A percentile compares a stretch with the other conserved stretches of the same genome.
Evolutionary conservation across 1,140 invertebrate genomes (phyloP).

Genomic region (Pseudomyrmex flavicornis): DNA sequence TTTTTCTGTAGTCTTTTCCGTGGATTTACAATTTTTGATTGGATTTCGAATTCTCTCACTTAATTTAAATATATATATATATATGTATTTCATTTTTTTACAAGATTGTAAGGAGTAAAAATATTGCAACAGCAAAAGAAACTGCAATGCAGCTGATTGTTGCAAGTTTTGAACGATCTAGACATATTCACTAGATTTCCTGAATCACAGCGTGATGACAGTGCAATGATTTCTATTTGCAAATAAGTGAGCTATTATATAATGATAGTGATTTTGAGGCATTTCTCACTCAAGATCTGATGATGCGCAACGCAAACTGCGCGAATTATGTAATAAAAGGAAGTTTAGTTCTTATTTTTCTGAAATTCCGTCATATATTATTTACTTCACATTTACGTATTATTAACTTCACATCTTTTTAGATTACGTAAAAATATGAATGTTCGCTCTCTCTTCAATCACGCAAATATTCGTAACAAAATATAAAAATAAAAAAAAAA

Average conservation of each 20-base stretch:
- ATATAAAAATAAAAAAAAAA: not conserved
- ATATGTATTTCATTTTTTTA: not conserved
- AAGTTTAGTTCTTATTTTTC: slow-evolving; percentile 4
- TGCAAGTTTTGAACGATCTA: slow-evolving; percentile 15
- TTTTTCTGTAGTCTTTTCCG: too few species aligned
- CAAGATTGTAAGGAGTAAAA: not conserved
- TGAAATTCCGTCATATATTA: not conserved
- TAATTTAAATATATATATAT: too few species aligned
- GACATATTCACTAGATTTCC: slow-evolving; percentile 15
- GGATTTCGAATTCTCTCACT: too few species aligned
- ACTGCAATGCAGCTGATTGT: not conserved
- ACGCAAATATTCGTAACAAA: too few species aligned
- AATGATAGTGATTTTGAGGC: slow-evolving; percentile 36
- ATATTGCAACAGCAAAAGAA: not conserved
- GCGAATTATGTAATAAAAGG: not conserved
- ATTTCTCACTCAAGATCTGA: slow-evolving; percentile 12
- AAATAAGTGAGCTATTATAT: slow-evolving; percentile 15
- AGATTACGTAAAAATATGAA: not conserved
- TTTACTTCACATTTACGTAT: not conserved
- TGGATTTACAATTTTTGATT: too few species aligned
- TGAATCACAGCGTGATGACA: not conserved
- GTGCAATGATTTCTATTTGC: slow-evolving; percentile 27
- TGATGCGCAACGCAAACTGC: not conserved
- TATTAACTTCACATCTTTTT: not conserved
- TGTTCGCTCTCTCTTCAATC: not conserved